phyloP scores from a whole-genome alignment of 2,888 invertebrate species.

The Nesidiocoris tenuis region DNA sequence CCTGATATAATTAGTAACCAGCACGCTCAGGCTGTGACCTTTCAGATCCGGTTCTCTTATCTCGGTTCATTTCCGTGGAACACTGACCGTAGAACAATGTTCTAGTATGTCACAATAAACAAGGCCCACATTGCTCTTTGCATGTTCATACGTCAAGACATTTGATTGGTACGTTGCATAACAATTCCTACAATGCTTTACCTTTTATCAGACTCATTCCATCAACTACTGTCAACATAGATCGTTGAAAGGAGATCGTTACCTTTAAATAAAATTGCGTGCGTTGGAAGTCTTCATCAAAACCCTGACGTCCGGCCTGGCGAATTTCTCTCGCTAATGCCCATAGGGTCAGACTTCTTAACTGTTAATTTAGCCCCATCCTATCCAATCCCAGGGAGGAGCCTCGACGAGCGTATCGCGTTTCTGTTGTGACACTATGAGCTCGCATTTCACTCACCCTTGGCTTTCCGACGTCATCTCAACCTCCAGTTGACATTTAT shows the following conservation, averaged over 20 bases:
- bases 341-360: neutral
- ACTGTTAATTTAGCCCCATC: neutral
- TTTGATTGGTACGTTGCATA: too few species aligned
- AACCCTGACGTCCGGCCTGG: neutral
- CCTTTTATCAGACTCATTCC: too few species aligned
- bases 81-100: too few species aligned
- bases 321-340: neutral
- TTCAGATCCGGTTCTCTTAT: too few species aligned
- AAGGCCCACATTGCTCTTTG: too few species aligned
- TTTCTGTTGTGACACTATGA: constrained; percentile 15
- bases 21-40: neutral
- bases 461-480: constrained; percentile 10
- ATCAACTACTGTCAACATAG: too few species aligned
- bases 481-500: constrained; percentile 29
- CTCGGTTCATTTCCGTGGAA: too few species aligned
- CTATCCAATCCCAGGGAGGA: neutral
- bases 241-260: too few species aligned
- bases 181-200: too few species aligned
- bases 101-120: too few species aligned
- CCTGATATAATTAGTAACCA: constrained; percentile 18
- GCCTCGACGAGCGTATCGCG: constrained; percentile 29
- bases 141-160: too few species aligned
- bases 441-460: neutral
- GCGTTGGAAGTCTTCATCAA: neutral
- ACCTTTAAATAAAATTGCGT: neutral